Percentiles rank a stretch among this genome's conserved stretches.
Conservation (phyloP, 2,888 invertebrate species). For the Encarsia formosa region DNA sequence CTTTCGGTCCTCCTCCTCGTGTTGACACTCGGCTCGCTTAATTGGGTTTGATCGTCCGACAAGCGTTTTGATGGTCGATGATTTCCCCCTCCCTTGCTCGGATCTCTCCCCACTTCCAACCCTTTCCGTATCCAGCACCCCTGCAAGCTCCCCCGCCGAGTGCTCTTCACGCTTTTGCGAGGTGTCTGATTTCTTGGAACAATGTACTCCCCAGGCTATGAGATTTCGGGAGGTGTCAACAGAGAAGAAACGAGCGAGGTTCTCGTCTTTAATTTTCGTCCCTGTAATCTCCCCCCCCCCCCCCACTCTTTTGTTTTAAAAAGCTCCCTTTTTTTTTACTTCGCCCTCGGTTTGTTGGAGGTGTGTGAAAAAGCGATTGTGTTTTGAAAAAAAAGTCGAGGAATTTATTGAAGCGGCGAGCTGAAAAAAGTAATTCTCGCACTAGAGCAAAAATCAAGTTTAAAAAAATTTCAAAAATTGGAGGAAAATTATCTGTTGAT, state of each 20-base stretch:
- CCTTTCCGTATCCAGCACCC: neutral
- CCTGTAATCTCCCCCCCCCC: neutral
- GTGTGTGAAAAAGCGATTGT: no score
- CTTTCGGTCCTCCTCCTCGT: neutral
- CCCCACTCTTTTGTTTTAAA: neutral
- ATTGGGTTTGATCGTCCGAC: slow-evolving; percentile 28
- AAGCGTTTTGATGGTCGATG: slow-evolving; percentile 13
- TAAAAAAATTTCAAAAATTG: no score
- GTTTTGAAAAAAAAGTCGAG: no score
- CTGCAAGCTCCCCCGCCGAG: neutral
- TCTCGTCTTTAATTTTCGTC: neutral
- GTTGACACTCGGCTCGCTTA: slow-evolving; percentile 20
- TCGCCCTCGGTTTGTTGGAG: no score
- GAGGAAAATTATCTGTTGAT: no score
- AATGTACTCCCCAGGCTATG: neutral
- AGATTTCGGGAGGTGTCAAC: no score
- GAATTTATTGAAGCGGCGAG: no score
- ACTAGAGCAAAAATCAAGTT: no score
- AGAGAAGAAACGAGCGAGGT: no score
- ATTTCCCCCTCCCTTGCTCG: no score
- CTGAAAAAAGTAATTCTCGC: no score
- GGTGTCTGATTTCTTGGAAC: slow-evolving; percentile 16
- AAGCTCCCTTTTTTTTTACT: neutral
- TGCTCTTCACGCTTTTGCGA: neutral
- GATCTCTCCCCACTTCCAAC: neutral